Percentiles rank a stretch among this genome's conserved stretches.
Evolutionary conservation across 2,797 vertebrate genomes (phyloP).

Genomic region (Pseudochaenichthys georgianus): DNA sequence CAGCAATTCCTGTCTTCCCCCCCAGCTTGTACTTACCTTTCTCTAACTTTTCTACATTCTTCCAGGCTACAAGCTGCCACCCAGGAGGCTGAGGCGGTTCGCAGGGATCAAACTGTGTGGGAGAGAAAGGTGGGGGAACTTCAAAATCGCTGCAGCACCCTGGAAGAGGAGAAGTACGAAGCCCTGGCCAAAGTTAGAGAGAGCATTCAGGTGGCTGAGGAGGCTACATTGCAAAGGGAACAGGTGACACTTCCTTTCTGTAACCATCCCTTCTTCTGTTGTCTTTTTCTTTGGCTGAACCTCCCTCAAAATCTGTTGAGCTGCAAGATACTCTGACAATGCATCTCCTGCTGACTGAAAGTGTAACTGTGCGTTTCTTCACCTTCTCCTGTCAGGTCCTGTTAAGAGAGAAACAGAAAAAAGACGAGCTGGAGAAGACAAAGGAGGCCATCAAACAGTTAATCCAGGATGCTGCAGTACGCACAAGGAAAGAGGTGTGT

Average conservation of each 20-base stretch:
- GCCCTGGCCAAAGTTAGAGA: slow-evolving; percentile 88
- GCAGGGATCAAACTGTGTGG: slow-evolving; percentile 84
- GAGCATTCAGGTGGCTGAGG: slow-evolving; percentile 91
- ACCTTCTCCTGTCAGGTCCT: slow-evolving; percentile 82
- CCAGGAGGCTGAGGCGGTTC: slow-evolving; percentile 86
- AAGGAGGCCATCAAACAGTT: slow-evolving; percentile 88
- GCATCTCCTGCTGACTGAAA: slow-evolving; percentile 2
- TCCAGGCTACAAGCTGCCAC: slow-evolving; percentile 85
- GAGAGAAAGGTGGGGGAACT: slow-evolving; percentile 90
- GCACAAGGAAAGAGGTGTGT: slow-evolving; percentile 88
- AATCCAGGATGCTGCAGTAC: slow-evolving; percentile 86
- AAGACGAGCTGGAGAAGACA: slow-evolving; percentile 90
- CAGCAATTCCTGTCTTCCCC: slow-evolving; percentile 14
- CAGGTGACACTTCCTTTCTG: slow-evolving; percentile 83
- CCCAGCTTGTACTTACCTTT: slow-evolving; percentile 12
- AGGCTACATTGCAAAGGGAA: slow-evolving; percentile 91
- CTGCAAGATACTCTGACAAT: slow-evolving; percentile 1
- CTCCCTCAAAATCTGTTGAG: slow-evolving; percentile 5
- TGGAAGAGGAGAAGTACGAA: slow-evolving; percentile 90
- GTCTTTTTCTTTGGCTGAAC: background rate
- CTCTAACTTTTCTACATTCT: slow-evolving; percentile 8
- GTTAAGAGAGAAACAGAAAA: slow-evolving; percentile 91
- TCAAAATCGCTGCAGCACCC: slow-evolving; percentile 80
- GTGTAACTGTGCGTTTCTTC: background rate
- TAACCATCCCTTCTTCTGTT: background rate